Evolutionary conservation across 1,140 invertebrate genomes (phyloP), one percentile per base, ranked within the genome.

Genomic region (Dolichoris vasculosae): DNA sequence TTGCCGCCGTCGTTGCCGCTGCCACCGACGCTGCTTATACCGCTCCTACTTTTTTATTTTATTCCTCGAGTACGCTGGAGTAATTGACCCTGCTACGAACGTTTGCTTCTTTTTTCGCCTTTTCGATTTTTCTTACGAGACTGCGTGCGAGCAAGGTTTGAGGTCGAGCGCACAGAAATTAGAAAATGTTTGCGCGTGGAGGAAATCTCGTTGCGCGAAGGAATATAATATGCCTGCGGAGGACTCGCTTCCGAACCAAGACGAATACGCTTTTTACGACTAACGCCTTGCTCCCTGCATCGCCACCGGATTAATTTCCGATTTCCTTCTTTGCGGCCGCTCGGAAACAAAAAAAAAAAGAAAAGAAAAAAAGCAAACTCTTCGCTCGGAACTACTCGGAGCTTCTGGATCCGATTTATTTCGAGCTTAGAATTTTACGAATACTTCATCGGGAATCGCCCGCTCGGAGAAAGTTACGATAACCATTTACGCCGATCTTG

Each of bases 131-230:
- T 85, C 67, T 59, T 43, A 59, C 38, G 73, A 48, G 32, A 43
- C 69, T 75, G 46, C 46, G 43, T 76, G 20, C n/a, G 30, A 13
- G 23, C 35, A 67, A 40, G 43, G 59, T 55, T 79, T 63, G 83
- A 85, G 64, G 48, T 81, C 84, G 84, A 64, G 69, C 48, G 78
- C 78, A 38, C 78, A 32, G 78, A 85, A 85, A 85, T 85, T 85
- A 85, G 78, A 85, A 85, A 85, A 85, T 76, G 30, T 48, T 81
- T 76, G 59, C 51, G 67, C 55, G 73, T 17, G 51, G 32, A 84
- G 75, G 59, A 76, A 76, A 69, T 84, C 48, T 59, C 69, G 69
- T 82, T 30, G 51, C 35, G 38, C 71, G 26, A 38, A n/a, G n/a
- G n/a, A n/a, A n/a, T n/a, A n/a, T 46, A 26, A 43, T 35, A 64